Base-by-base conservation (phyloP, 1,140 invertebrate genomes). In the Bombus superbus region DNA sequence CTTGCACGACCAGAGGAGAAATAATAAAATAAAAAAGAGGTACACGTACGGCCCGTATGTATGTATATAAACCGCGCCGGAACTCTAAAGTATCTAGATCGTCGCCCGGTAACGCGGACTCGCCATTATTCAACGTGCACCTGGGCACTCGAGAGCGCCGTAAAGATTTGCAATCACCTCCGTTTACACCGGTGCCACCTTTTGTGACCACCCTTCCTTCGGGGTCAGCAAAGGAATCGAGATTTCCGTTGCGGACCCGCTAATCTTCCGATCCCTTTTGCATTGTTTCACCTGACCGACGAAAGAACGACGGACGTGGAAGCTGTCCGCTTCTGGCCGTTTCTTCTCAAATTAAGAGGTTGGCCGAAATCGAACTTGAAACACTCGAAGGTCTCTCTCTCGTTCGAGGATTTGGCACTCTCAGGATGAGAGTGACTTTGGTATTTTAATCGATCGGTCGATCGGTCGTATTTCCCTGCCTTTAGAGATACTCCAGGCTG, bases 131-230 rank as follows among this genome's bases (percentile, higher is more conserved):
- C 86, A 64, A 66, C 72, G 86, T 92, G 90, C 94, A 94, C 94
- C 94, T 95, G 94, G 94, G 86, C 92, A 93, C 94, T 94, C 86
- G 90, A 94, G 91, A 90, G 72, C 71, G 64, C 81, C 80, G 66
- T 84, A 86, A 90, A 92, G 92, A 94, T 94, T 94, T 90, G 92
- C 91, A 94, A 94, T 94, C 92, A 94, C 90, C 90, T 83, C 88
- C 88, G 89, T 81, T 82, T 89, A 86, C 86, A 87, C 68, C 76
- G 84, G 79, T 88, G 81, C 80, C 68, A 76, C 81, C 84, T 85
- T 90, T 90, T 90, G 89, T 90, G 77, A 66, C 86, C 74, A 83
- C 86, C 76, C 89, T 82, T 85, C 72, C 89, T 81, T 83, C 81
- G 66, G 68, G 88, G 83, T 90, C 83, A 88, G 79, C 86, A 92